Evolutionary conservation across 2,888 invertebrate genomes (phyloP).

Genomic region (Lutraria lutraria): DNA sequence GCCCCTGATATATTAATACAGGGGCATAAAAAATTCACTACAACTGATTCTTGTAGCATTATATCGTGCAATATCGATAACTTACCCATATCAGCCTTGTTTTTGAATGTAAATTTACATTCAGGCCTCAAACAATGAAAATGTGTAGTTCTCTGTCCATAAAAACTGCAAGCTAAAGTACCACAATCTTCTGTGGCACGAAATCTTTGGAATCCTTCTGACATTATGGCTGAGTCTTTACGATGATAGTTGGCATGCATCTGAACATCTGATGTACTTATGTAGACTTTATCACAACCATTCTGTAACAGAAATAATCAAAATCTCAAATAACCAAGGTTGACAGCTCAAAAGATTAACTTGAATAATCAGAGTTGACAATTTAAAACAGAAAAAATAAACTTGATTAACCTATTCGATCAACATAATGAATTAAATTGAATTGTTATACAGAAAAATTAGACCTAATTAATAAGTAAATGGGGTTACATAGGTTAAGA

Average conservation of each 20-base stretch:
- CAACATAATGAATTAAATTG: background rate
- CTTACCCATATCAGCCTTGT: conserved; percentile 99
- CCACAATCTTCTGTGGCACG: conserved; percentile 98
- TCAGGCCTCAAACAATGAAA: conserved; percentile 97
- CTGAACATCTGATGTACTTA: conserved; percentile 99
- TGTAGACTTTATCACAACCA: conserved; percentile 94
- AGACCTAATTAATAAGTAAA: background rate
- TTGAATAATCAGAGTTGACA: background rate
- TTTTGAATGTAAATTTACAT: conserved; percentile 98
- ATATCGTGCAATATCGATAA: background rate
- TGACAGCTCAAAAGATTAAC: background rate
- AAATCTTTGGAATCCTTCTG: conserved; percentile 98
- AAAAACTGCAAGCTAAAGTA: conserved; percentile 95
- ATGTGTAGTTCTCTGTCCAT: conserved; percentile 97
- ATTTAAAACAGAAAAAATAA: too few species aligned
- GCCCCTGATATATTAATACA: too few species aligned
- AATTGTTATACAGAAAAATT: background rate
- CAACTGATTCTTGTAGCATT: background rate
- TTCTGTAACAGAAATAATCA: conserved; percentile 85
- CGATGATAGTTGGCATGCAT: conserved; percentile 99
- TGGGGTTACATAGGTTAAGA: background rate
- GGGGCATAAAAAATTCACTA: too few species aligned
- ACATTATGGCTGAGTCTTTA: conserved; percentile 98
- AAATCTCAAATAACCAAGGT: background rate
- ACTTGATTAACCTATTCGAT: background rate